A percentile compares a stretch with the other conserved stretches of the same genome.
Conservation (phyloP, 1,140 invertebrate species). For the Hypsibius dujardini region DNA sequence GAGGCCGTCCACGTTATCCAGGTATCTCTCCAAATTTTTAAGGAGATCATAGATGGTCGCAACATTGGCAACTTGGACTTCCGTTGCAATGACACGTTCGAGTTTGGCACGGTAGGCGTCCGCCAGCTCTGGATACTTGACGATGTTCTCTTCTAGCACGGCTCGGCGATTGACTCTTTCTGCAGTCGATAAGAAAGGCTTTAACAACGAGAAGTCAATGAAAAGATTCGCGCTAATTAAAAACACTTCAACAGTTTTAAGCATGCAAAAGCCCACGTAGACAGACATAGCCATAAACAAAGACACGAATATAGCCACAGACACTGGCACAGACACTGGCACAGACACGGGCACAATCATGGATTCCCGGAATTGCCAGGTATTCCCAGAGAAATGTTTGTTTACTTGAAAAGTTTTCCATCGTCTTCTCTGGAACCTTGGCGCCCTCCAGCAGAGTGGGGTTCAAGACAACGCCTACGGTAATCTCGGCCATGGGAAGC, state of each 20-base stretch:
- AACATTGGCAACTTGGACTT: background rate
- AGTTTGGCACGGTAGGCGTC: background rate
- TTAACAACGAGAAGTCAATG: background rate
- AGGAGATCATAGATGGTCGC: background rate
- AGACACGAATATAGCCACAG: background rate
- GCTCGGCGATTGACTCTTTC: background rate
- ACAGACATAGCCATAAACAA: background rate
- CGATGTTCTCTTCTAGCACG: background rate
- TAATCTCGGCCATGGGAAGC: constrained; percentile 5
- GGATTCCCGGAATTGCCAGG: too few species aligned
- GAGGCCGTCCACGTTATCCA: background rate
- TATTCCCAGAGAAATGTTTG: background rate
- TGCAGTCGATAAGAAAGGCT: background rate
- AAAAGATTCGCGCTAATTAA: background rate
- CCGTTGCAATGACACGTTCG: background rate
- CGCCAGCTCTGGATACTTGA: background rate
- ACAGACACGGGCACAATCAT: too few species aligned
- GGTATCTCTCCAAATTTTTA: background rate
- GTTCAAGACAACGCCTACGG: background rate
- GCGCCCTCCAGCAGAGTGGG: background rate
- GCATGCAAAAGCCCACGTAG: background rate
- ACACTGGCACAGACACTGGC: too few species aligned
- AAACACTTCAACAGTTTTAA: background rate
- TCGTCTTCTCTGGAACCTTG: background rate
- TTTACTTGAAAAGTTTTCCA: background rate